Evolutionary conservation across 2,113 vertebrate genomes (phyloP).

Genomic region (Callipepla squamata): DNA sequence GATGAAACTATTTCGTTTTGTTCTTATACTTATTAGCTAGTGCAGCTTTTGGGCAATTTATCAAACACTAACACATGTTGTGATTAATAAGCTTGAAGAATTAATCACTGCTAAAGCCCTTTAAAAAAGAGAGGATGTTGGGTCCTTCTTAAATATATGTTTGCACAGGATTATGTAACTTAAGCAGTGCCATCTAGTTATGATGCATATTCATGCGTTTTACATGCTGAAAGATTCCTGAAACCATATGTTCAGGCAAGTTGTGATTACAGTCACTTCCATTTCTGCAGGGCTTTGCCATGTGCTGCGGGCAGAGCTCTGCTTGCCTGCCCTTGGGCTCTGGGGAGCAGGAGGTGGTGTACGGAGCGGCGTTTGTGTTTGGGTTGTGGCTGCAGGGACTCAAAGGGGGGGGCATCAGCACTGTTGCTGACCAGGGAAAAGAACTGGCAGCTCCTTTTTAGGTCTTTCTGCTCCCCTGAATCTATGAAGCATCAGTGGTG

Average conservation of each 20-base stretch:
- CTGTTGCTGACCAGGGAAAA: background rate
- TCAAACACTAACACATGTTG: slow-evolving; percentile 84
- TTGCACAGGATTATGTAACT: slow-evolving; percentile 74
- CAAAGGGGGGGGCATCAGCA: background rate
- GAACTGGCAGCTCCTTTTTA: background rate
- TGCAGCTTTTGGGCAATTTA: slow-evolving; percentile 85
- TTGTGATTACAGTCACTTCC: slow-evolving; percentile 56
- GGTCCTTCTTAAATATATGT: slow-evolving; percentile 64
- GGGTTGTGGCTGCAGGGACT: fast-evolving
- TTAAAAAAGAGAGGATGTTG: slow-evolving; percentile 46
- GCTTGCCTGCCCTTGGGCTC: fast-evolving
- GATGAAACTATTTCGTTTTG: slow-evolving; percentile 86
- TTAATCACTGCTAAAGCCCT: slow-evolving; percentile 71
- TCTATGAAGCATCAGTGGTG: fast-evolving
- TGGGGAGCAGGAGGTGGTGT: background rate
- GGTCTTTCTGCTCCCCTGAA: background rate
- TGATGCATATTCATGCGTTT: slow-evolving; percentile 71
- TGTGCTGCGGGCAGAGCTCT: background rate
- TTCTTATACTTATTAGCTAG: slow-evolving; percentile 86
- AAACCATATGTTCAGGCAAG: slow-evolving; percentile 60
- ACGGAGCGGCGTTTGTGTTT: background rate
- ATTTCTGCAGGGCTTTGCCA: slow-evolving; percentile 44
- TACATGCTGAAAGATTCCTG: slow-evolving; percentile 3
- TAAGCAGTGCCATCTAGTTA: slow-evolving; percentile 62
- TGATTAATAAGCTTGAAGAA: slow-evolving; percentile 79